A percentile compares a stretch with the other conserved stretches of the same genome.
Conservation (phyloP, 2,113 vertebrate species). For the Corythornis madagascariensis region DNA sequence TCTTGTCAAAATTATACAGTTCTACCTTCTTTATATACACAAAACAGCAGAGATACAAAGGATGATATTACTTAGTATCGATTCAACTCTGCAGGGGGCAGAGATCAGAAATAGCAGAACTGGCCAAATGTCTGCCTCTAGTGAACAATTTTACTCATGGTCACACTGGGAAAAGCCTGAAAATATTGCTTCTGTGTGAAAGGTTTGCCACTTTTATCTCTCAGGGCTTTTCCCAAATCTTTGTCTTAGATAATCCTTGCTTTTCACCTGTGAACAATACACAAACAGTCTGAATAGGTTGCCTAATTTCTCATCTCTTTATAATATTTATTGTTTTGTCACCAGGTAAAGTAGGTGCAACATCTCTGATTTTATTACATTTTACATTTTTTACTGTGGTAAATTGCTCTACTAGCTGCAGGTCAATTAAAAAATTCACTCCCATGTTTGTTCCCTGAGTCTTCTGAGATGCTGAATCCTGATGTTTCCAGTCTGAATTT, state of each 20-base stretch:
- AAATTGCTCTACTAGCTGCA: background rate
- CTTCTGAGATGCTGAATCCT: background rate
- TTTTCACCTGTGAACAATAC: background rate
- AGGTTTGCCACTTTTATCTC: constrained; percentile 55
- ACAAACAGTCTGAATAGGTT: background rate
- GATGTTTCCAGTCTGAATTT: background rate
- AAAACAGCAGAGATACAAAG: constrained; percentile 68
- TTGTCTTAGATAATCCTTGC: constrained; percentile 9
- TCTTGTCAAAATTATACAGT: constrained; percentile 75
- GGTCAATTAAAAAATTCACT: background rate
- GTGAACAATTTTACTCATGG: constrained; percentile 73
- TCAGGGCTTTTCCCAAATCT: constrained; percentile 37
- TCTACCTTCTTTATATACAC: constrained; percentile 73
- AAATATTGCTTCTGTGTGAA: constrained; percentile 71
- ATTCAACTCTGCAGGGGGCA: constrained; percentile 72
- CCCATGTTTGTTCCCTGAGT: background rate
- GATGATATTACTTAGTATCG: constrained; percentile 73
- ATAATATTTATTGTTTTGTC: background rate
- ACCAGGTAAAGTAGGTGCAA: background rate
- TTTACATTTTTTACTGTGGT: background rate
- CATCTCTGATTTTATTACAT: background rate
- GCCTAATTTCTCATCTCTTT: background rate
- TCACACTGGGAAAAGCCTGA: constrained; percentile 73
- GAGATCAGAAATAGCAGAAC: constrained; percentile 73
- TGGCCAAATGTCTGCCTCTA: constrained; percentile 72